Percentiles rank a stretch among this genome's conserved stretches.
These are phyloP conservation scores for Poeciliopsis prolifica DNA, from an alignment of 2,113 vertebrate species.

Conservation along the genomic window DNA sequence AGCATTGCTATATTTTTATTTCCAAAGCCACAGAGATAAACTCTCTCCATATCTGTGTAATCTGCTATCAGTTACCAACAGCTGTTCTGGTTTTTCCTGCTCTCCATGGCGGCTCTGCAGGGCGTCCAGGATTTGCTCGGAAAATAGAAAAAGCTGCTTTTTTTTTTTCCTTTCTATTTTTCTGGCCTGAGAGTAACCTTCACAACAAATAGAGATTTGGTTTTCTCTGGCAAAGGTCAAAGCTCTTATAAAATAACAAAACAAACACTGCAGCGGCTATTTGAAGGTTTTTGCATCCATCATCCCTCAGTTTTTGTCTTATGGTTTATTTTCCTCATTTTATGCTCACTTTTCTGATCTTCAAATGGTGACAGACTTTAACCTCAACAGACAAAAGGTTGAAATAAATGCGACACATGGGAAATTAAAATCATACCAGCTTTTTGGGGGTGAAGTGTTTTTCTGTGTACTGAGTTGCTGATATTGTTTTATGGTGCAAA, in stretches of 20 bases:
- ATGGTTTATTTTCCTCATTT: background rate
- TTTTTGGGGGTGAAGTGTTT: no score
- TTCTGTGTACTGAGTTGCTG: no score
- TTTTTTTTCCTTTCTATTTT: background rate
- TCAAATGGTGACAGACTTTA: background rate
- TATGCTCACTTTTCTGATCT: background rate
- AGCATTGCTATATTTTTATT: background rate
- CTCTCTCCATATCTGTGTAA: constrained; percentile 6
- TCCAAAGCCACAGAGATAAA: constrained; percentile 1
- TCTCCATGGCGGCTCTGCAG: constrained; percentile 1
- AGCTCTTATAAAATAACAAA: constrained; percentile 1
- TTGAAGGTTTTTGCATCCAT: background rate
- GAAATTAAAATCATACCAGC: no score
- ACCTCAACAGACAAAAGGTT: background rate
- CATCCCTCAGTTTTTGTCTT: background rate
- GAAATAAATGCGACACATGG: background rate
- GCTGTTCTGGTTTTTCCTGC: background rate
- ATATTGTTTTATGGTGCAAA: no score
- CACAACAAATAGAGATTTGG: background rate
- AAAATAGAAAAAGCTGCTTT: background rate
- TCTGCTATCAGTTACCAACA: constrained; percentile 10
- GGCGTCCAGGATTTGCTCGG: background rate
- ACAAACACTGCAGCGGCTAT: background rate
- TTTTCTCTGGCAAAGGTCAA: constrained; percentile 2
- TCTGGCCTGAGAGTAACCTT: background rate